phyloP scores from a whole-genome alignment of 2,113 vertebrate genomes.

The Ophthalmolycus amberensis region DNA sequence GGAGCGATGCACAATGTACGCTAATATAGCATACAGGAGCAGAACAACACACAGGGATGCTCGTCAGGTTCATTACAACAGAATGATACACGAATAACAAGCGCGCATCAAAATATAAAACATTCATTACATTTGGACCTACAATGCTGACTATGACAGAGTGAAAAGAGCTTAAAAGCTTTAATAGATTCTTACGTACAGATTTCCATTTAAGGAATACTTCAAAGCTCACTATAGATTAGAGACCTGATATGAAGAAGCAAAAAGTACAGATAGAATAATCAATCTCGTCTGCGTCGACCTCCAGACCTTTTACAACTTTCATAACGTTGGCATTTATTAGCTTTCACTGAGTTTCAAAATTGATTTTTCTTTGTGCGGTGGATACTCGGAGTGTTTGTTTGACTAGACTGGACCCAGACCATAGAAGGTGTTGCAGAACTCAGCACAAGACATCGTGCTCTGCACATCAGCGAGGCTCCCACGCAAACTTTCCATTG shows the following conservation, averaged over 20 bases:
- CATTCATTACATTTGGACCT: background rate
- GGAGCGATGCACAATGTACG: constrained; percentile 41
- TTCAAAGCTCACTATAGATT: constrained; percentile 4
- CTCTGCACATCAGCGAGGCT: constrained; percentile 10
- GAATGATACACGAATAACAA: constrained; percentile 8
- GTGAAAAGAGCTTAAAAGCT: constrained; percentile 2
- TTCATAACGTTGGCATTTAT: constrained; percentile 49
- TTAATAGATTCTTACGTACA: constrained; percentile 15
- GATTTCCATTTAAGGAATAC: constrained; percentile 10
- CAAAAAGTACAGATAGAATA: constrained; percentile 8
- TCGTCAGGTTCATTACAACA: constrained; percentile 9
- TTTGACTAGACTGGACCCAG: constrained; percentile 41
- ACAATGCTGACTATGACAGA: background rate
- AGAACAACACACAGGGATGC: constrained; percentile 35
- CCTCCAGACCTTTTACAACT: constrained; percentile 18
- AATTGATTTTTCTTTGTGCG: constrained; percentile 37
- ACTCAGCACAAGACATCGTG: constrained; percentile 46
- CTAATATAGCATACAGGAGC: constrained; percentile 56
- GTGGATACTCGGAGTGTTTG: constrained; percentile 27
- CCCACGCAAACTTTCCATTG: constrained; percentile 55
- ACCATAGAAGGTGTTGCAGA: constrained; percentile 63
- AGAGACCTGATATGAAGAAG: constrained; percentile 5
- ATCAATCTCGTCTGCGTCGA: constrained; percentile 11
- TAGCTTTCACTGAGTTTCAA: constrained; percentile 42
- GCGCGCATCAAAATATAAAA: background rate